Base-by-base conservation (phyloP, 2,113 vertebrate genomes). In the Tringa solitaria region DNA sequence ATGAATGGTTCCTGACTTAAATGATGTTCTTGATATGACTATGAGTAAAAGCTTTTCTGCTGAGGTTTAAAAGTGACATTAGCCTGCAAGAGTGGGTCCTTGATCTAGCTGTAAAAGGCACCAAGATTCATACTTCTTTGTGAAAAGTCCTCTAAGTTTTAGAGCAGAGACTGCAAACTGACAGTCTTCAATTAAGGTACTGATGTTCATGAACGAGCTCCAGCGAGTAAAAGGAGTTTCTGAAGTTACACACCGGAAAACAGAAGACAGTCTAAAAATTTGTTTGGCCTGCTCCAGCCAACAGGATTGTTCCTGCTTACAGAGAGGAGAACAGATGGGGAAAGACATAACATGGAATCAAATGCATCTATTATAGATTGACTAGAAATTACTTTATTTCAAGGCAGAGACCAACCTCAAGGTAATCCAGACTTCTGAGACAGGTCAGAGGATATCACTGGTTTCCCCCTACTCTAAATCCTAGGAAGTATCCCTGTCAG, bases 1-100 rank as follows among this genome's bases (percentile, higher is more conserved):
- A 46, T 33, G 64, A 94, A 60, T 14, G 23, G 43, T 14, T 94
- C 60, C 69, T 46, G n/a, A 80, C 76, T 73, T 45, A 65, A 80
- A 79, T 4, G 0, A 82, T 7, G 0, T 56, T 68, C 53, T 54
- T 5, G 1, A 22, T 33, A 72, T 28, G 35, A 73, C 33, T 37
- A 30, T 39, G 37, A 85, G 15, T 57, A 67, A 87, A 89, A 85
- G 27, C 9, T 60, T 76, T 86, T 75, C 48, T 73, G 30, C 4
- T 61, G 30, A 90, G 8, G 8, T 87, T 72, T 76, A 56, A 33
- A 69, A 72, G 35, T 35, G 16, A 60, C 33, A 39, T 39, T n/a
- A 82, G 27, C 3, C 35, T 57, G 30, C 27, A 80, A 69, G 27
- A 68, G 4, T 8, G 21, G 5, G 30, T 76, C 30, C 57, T 76